Percentiles rank a stretch among this genome's conserved stretches.
Conservation (phyloP, 2,888 invertebrate species). For the Clusia tigrina region DNA sequence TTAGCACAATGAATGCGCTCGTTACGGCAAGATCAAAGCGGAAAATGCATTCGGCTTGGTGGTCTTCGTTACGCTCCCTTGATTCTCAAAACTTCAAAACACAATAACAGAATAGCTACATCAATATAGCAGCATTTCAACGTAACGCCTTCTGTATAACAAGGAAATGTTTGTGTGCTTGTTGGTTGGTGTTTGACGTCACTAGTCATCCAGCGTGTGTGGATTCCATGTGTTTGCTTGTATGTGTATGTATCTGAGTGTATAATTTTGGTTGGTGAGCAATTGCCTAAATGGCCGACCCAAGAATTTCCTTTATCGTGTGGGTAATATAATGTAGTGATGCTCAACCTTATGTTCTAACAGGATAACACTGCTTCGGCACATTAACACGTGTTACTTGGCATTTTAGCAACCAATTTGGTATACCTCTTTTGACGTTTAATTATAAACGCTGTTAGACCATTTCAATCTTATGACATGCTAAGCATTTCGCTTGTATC, state of each 20-base stretch:
- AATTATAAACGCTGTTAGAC: too few species aligned
- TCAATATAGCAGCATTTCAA: slow-evolving; percentile 18
- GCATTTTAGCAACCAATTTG: not conserved
- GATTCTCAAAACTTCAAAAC: slow-evolving; percentile 33
- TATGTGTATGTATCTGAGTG: not conserved
- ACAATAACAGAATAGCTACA: slow-evolving; percentile 26
- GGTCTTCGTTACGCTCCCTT: slow-evolving; percentile 54
- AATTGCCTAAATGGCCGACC: too few species aligned
- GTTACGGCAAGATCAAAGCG: slow-evolving; percentile 63
- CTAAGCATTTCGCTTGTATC: too few species aligned
- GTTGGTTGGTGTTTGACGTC: slow-evolving; percentile 43
- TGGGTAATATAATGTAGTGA: not conserved
- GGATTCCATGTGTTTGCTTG: not conserved
- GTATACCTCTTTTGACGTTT: too few species aligned
- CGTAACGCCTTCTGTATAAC: slow-evolving; percentile 28
- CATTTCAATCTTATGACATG: too few species aligned
- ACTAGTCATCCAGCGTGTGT: slow-evolving; percentile 31
- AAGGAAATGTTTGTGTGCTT: slow-evolving; percentile 37
- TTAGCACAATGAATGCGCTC: slow-evolving; percentile 48
- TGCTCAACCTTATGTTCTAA: not conserved
- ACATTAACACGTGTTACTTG: not conserved
- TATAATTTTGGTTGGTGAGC: too few species aligned
- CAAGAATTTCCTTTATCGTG: not conserved
- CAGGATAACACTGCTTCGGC: not conserved
- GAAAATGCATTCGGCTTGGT: slow-evolving; percentile 62